These are phyloP conservation scores for Apostichopus leukothele DNA, from an alignment of 53 echinoderm and acorn worm species.

Conservation along the genomic window DNA sequence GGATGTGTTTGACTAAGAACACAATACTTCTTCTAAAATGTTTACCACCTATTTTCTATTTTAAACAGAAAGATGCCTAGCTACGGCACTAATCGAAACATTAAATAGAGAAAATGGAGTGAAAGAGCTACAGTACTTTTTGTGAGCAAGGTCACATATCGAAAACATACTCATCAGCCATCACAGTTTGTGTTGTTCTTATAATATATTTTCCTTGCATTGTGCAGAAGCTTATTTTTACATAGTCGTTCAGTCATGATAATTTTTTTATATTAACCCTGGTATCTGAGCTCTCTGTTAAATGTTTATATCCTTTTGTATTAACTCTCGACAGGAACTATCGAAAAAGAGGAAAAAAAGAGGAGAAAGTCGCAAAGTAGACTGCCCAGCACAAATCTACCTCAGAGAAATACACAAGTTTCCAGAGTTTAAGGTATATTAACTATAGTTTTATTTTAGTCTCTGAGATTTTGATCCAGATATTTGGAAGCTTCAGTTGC, in stretches of 20 bases:
- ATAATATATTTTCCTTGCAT: not conserved
- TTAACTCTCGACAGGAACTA: not conserved
- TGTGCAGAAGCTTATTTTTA: not conserved
- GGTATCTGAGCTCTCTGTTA: not conserved
- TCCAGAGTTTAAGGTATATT: constrained; percentile 49
- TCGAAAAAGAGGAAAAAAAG: constrained; percentile 10
- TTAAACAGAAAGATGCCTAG: too few relatives aligned
- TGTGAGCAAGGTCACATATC: too few relatives aligned
- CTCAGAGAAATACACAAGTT: constrained; percentile 59
- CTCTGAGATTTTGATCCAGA: too few relatives aligned
- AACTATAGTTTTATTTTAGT: too few relatives aligned
- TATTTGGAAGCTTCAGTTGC: too few relatives aligned
- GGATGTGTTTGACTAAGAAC: too few relatives aligned
- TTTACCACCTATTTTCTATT: too few relatives aligned
- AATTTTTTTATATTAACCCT: not conserved
- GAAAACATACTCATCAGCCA: too few relatives aligned
- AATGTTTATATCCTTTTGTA: not conserved
- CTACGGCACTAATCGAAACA: too few relatives aligned
- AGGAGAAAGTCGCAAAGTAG: constrained; percentile 42
- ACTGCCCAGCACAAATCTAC: constrained; percentile 61
- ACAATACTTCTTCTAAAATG: too few relatives aligned
- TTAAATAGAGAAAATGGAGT: too few relatives aligned
- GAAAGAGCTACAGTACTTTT: too few relatives aligned
- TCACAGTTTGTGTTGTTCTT: not conserved
- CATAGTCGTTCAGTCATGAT: not conserved